phyloP scores from a whole-genome alignment of 2,113 vertebrate genomes.

The Gallinago undulata region DNA sequence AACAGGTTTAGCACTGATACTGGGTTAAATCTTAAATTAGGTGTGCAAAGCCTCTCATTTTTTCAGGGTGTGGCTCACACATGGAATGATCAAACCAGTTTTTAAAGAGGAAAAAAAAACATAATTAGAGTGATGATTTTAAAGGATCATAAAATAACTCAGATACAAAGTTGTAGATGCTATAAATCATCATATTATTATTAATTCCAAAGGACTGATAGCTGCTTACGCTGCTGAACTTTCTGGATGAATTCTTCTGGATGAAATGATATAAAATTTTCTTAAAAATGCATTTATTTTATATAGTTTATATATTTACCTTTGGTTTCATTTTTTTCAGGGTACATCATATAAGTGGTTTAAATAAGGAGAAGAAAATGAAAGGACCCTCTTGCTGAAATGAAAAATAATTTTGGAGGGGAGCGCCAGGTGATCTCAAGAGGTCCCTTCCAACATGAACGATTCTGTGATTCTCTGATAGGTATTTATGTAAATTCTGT shows the following conservation, averaged over 20 bases:
- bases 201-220: background rate
- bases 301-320: background rate
- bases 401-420: background rate
- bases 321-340: background rate
- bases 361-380: background rate
- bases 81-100: background rate
- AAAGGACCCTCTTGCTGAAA: background rate
- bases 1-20: conserved; percentile 4
- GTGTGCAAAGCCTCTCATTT: background rate
- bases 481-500: background rate
- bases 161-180: background rate
- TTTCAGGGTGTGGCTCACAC: background rate
- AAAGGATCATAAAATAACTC: background rate
- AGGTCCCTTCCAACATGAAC: background rate
- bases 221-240: background rate
- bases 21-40: conserved; percentile 1
- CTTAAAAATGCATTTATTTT: background rate
- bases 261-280: background rate
- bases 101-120: background rate
- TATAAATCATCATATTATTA: background rate
- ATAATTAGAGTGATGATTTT: background rate
- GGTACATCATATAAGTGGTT: background rate
- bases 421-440: background rate
- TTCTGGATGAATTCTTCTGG: background rate
- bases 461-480: background rate